Percentiles rank a stretch among this genome's conserved stretches.
These are phyloP conservation scores for Anser brachyrhynchus DNA, from an alignment of 2,113 vertebrate genomes.

Conservation along the genomic window DNA sequence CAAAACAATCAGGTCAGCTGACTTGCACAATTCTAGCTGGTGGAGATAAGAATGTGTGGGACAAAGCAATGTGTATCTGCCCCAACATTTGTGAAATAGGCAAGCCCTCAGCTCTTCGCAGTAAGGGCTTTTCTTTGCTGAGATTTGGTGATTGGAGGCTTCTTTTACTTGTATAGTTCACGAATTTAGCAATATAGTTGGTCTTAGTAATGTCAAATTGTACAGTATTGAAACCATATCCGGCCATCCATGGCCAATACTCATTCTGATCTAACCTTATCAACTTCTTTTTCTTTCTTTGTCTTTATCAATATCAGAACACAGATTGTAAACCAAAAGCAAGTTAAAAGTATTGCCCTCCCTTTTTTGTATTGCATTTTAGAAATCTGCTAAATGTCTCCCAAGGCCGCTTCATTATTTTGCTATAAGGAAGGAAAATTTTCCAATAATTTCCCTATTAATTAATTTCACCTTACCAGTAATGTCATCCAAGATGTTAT, in stretches of 20 bases:
- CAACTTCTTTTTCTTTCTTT: no score
- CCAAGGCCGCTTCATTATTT: no score
- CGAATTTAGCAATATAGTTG: fast-evolving
- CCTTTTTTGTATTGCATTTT: no score
- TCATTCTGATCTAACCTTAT: not conserved
- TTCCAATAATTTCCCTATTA: no score
- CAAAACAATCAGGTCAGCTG: not conserved
- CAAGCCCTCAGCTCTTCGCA: not conserved
- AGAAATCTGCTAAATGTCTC: no score
- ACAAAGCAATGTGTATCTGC: not conserved
- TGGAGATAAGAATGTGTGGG: not conserved
- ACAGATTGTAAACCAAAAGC: no score
- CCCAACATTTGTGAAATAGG: not conserved
- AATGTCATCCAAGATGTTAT: no score
- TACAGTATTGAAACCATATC: not conserved
- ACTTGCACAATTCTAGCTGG: not conserved
- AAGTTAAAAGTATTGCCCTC: no score
- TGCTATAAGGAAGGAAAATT: no score
- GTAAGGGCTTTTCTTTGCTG: not conserved
- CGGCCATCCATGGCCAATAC: not conserved
- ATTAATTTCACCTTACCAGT: no score
- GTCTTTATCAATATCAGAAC: no score
- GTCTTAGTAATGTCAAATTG: not conserved
- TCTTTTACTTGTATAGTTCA: not conserved
- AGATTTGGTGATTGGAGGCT: not conserved